Evolutionary conservation across 2,888 invertebrate species (phyloP).

Genomic region (Omphaloscelis lunosa): DNA sequence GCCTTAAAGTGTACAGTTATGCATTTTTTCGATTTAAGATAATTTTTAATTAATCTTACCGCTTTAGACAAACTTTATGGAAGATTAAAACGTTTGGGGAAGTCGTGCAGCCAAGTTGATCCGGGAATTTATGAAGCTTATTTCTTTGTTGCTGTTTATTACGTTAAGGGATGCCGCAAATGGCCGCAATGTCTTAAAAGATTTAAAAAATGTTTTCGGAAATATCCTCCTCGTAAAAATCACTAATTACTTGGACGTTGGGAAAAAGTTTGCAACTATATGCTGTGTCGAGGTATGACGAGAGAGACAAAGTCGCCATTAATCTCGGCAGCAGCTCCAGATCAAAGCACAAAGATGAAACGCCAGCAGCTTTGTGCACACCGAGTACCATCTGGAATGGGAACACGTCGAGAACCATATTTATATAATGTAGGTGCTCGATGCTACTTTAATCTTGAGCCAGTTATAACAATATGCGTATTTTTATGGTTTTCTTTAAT

Average conservation of each 20-base stretch:
- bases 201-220: slow-evolving; percentile 15
- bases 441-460: slow-evolving; percentile 37
- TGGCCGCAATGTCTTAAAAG: slow-evolving; percentile 26
- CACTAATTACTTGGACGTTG: slow-evolving; percentile 28
- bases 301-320: slow-evolving; percentile 60
- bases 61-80: slow-evolving; percentile 54
- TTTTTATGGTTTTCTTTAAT: slow-evolving; percentile 41
- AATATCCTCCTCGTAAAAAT: slow-evolving; percentile 13
- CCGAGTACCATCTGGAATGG: slow-evolving; percentile 59
- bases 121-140: slow-evolving; percentile 52
- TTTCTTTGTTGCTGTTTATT: slow-evolving; percentile 50
- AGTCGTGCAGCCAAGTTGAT: slow-evolving; percentile 49
- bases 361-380: slow-evolving; percentile 63
- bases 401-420: slow-evolving; percentile 59
- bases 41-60: no score
- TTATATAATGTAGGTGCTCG: slow-evolving; percentile 45
- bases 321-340: slow-evolving; percentile 65
- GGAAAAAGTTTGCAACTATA: slow-evolving; percentile 25
- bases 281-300: slow-evolving; percentile 30
- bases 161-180: slow-evolving; percentile 26
- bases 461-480: slow-evolving; percentile 24
- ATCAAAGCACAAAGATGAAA: slow-evolving; percentile 71
- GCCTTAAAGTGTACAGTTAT: no score
- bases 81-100: slow-evolving; percentile 59
- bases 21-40: no score